Evolutionary conservation across 1,140 invertebrate species (phyloP).

Genomic region (Musca vetustissima): DNA sequence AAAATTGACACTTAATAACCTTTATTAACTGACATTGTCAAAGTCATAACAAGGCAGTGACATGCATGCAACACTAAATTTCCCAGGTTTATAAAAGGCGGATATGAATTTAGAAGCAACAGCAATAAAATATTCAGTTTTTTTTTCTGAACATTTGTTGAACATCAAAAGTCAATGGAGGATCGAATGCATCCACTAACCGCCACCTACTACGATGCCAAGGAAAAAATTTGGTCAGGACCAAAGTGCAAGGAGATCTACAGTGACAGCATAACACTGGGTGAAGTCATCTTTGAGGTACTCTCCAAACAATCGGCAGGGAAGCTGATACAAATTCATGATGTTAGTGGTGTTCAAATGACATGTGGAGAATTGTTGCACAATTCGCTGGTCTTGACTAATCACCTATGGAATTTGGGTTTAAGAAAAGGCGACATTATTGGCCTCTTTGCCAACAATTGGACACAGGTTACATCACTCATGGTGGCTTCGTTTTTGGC

Average conservation of each 20-base stretch:
- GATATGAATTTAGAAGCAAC: no score
- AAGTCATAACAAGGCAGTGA: no score
- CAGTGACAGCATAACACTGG: slow-evolving; percentile 44
- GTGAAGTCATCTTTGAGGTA: slow-evolving; percentile 43
- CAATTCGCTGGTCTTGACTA: slow-evolving; percentile 32
- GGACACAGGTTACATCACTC: slow-evolving; percentile 41
- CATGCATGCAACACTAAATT: no score
- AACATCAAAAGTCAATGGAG: no score
- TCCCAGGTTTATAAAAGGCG: no score
- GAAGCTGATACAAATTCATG: slow-evolving; percentile 40
- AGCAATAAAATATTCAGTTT: no score
- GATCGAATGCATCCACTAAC: slow-evolving; percentile 17
- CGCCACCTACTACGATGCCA: slow-evolving; percentile 42
- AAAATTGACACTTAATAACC: no score
- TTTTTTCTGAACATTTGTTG: no score
- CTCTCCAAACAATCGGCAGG: slow-evolving; percentile 41
- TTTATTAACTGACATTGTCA: no score
- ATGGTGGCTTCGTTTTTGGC: slow-evolving; percentile 42
- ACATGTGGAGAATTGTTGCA: slow-evolving; percentile 36
- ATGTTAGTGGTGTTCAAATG: slow-evolving; percentile 35
- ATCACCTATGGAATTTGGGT: slow-evolving; percentile 34
- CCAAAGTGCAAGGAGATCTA: slow-evolving; percentile 44
- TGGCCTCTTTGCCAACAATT: slow-evolving; percentile 42
- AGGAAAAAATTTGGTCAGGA: slow-evolving; percentile 44
- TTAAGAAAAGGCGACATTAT: slow-evolving; percentile 41